Base-by-base conservation (phyloP, 2,888 invertebrate species). In the Brachynemurus nebulosus region DNA sequence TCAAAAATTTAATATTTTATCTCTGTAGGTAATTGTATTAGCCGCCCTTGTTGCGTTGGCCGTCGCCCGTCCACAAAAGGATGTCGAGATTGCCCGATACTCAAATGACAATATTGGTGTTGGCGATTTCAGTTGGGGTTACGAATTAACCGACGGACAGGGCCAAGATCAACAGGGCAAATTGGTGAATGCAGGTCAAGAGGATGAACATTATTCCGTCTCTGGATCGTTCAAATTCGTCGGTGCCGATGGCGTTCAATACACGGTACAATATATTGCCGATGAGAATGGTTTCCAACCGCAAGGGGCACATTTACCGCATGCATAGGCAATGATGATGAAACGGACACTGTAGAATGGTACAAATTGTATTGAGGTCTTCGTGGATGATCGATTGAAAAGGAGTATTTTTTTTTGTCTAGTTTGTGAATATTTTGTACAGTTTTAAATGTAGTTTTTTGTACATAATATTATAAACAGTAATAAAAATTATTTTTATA, bases 171-270 rank as follows among this genome's bases (percentile, higher is more conserved):
- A 74, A 57, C 54, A 65, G 44, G 76, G 71, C 1, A 60, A 65
- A 45, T 53, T 76, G 33, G 66, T 63, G 52, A 71, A 76, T 51
- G 56, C 61, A 1, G 74, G 70, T 1, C 52, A 67, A 8, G 74
- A 74, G 37, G 63, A 72, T 43, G 71, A 72, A 50, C 62, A 67
- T 16, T 60, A 74, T 27, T 56, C 62, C 2, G 67, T 74, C 12
- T 61, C 55, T 36, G 75, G 74, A 14, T 64, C 66, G 3, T 73
- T 66, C 60, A 61, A 66, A 19, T 72, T 68, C 65, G 60, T 70
- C 1, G 76, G 66, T 18, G 70, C 69, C 34, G 75, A 76, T 52
- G 74, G 75, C 3, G 65, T 68, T 18, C 63, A 62, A 6, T 30
- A 17, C 33, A 42, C 23, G 16, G 56, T 65, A 7, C 63, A 59